Evolutionary conservation across 2,113 vertebrate species (phyloP), one percentile per base, ranked within the genome.

Genomic region (Symphodus melops): DNA sequence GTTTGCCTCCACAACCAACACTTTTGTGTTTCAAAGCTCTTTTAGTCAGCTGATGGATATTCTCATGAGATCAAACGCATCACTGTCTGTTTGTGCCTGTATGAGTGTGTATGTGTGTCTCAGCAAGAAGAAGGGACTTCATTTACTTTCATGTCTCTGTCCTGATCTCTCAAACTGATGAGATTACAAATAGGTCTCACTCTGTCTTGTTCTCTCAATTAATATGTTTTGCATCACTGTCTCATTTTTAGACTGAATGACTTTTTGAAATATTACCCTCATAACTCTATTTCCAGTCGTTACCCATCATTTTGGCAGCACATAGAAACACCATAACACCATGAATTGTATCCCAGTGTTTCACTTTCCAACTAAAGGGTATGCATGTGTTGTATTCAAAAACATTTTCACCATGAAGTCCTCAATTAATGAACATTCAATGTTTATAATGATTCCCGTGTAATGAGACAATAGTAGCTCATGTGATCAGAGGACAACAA

Each of bases 21-120:
- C 63, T 86, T 86, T 68, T 86, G 82, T 55, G 57, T 83, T 86
- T 72, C 68, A 72, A 73, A 84, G 76, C 25, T 78, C 72, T 82
- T 86, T 88, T 72, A 86, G 60, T 68, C 71, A 59, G 52, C 79
- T 88, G 85, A 90, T 84, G 84, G 80, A 88, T 89, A 65, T 80
- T 77, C 69, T 85, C 82, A 84, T 87, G 82, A 81, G 75, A 81
- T 14, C 33, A 57, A 52, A 49, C 39, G 56, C 57, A 52, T 68
- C 8, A 37, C 25, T 51, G 71, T 16, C 48, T 76, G 68, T 69
- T 60, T 72, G 69, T 70, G 55, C 25, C 33, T 71, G 52, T 73
- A 14, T 68, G 33, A 44, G 69, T 11, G 49, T 77, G 68, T 70
- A 61, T 56, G 25, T 78, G 36, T 48, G 46, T 41, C 49, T 80